These are phyloP conservation scores for Archilochus colubris DNA, from an alignment of 2,113 vertebrate genomes.

Conservation along the genomic window DNA sequence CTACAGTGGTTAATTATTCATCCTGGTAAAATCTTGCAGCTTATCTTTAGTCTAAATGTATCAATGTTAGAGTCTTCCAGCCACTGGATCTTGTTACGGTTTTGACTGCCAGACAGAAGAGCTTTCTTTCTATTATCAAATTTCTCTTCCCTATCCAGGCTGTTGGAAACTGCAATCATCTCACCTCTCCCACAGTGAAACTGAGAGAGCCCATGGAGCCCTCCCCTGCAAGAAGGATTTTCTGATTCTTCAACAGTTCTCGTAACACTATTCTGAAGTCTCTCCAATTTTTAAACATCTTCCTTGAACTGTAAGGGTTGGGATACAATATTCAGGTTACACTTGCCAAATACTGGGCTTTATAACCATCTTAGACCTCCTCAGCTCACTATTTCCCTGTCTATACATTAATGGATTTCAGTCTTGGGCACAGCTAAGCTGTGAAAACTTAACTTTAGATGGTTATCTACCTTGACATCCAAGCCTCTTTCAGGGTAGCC, in stretches of 20 bases:
- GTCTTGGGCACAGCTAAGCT: neutral
- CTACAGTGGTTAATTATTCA: conserved; percentile 40
- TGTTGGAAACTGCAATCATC: neutral
- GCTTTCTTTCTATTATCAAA: conserved; percentile 5
- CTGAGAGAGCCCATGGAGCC: neutral
- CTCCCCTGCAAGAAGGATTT: neutral
- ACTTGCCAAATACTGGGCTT: neutral
- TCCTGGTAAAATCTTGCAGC: conserved; percentile 37
- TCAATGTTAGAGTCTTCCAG: neutral
- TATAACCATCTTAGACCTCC: neutral
- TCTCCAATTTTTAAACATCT: neutral
- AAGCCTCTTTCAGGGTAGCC: neutral
- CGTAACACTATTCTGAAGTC: neutral
- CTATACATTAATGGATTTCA: neutral
- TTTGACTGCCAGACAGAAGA: conserved; percentile 40
- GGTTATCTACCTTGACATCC: neutral
- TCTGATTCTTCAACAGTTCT: neutral
- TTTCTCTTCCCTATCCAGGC: conserved; percentile 15
- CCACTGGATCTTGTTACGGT: neutral
- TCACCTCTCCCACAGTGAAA: neutral
- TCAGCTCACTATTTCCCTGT: neutral
- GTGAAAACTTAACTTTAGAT: neutral
- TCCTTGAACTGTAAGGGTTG: neutral
- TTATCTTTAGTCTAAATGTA: conserved; percentile 48
- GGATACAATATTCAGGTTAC: neutral